These are phyloP conservation scores for Harmothoe impar DNA, from an alignment of 2,888 invertebrate species.

Conservation along the genomic window DNA sequence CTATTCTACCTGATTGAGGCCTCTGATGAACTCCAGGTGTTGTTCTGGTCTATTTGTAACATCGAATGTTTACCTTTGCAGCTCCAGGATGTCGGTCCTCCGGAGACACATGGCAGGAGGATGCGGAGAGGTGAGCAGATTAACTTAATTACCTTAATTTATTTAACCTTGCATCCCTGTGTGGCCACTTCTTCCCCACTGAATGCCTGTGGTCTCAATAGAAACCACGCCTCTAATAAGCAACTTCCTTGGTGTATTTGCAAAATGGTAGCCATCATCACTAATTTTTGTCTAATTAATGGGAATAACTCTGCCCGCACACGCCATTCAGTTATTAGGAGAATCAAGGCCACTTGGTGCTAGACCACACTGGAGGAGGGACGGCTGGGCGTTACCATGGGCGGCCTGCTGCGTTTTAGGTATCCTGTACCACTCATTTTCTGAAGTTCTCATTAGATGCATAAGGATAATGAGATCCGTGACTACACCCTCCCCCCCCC, in stretches of 20 bases:
- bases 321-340: constrained; percentile 19
- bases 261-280: no score
- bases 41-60: background rate
- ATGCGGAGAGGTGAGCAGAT: constrained; percentile 17
- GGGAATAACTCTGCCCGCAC: background rate
- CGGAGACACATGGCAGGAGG: constrained; percentile 11
- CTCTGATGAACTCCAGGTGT: background rate
- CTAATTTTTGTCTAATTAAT: background rate
- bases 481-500: background rate
- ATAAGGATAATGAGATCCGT: background rate
- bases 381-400: background rate
- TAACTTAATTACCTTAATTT: background rate
- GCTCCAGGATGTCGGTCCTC: constrained; percentile 27
- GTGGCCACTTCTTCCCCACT: background rate
- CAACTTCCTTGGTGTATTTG: background rate
- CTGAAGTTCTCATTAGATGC: constrained; percentile 1
- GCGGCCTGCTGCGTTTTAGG: background rate
- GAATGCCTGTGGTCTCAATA: constrained; percentile 2
- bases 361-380: background rate
- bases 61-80: background rate
- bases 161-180: background rate
- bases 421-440: background rate
- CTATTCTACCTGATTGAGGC: no score
- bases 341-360: background rate
- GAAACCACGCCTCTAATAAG: background rate